These are phyloP conservation scores for Tridacna gigas DNA, from an alignment of 2,888 invertebrate genomes.

Conservation along the genomic window DNA sequence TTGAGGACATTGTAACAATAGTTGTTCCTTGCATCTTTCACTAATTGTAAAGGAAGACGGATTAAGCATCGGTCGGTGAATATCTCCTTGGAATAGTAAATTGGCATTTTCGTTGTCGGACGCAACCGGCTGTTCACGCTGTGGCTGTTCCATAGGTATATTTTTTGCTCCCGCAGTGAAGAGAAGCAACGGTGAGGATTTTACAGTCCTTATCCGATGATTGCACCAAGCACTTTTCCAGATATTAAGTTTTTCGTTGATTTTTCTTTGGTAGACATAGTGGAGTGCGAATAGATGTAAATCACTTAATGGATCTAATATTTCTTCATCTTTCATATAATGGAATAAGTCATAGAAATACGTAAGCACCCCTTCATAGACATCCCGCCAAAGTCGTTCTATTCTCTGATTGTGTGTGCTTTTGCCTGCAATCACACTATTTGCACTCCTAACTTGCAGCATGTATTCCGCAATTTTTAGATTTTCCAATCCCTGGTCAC, in stretches of 20 bases:
- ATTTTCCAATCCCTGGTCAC: constrained; percentile 50
- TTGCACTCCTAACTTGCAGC: constrained; percentile 29
- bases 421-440: constrained; percentile 49
- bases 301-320: constrained; percentile 36
- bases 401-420: constrained; percentile 39
- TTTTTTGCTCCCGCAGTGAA: constrained; percentile 35
- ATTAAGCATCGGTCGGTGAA: too few species aligned
- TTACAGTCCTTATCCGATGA: constrained; percentile 47
- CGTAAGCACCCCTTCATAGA: constrained; percentile 50
- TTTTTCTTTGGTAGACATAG: constrained; percentile 28
- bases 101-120: too few species aligned
- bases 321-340: constrained; percentile 39
- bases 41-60: too few species aligned
- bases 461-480: constrained; percentile 42
- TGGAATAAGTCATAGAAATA: constrained; percentile 50
- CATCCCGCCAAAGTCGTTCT: constrained; percentile 53
- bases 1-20: too few species aligned
- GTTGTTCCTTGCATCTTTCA: too few species aligned
- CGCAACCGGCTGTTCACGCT: too few species aligned
- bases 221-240: constrained; percentile 42
- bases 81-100: too few species aligned
- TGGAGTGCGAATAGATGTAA: constrained; percentile 42
- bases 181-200: constrained; percentile 30
- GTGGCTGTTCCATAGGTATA: too few species aligned
- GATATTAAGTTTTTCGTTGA: constrained; percentile 42